Evolutionary conservation across 2,113 vertebrate species (phyloP).

Genomic region (Callionymus lyra): DNA sequence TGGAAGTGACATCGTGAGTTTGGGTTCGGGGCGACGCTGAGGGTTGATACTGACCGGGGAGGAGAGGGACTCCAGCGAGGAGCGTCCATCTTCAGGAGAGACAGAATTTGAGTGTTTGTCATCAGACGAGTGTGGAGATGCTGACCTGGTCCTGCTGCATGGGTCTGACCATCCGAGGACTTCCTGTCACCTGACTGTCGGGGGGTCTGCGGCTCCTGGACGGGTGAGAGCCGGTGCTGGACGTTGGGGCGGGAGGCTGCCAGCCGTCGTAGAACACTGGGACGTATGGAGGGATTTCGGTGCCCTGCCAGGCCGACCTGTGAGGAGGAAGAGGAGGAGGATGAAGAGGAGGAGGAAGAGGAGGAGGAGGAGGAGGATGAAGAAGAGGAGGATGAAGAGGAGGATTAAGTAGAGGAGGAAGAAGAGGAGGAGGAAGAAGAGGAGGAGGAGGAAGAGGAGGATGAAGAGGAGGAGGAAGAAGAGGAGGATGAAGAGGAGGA

Average conservation of each 20-base stretch:
- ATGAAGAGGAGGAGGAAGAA: neutral
- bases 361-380: neutral
- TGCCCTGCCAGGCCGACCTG: slow-evolving; percentile 61
- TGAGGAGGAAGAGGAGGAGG: slow-evolving; percentile 1
- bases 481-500: slow-evolving; percentile 1
- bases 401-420: neutral
- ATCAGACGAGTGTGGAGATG: too few relatives aligned
- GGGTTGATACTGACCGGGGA: too few relatives aligned
- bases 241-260: slow-evolving; percentile 47
- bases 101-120: too few relatives aligned
- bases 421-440: neutral
- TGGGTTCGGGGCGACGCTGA: too few relatives aligned
- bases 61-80: too few relatives aligned
- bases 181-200: neutral
- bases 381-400: neutral
- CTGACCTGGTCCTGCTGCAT: neutral
- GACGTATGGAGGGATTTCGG: slow-evolving; percentile 53
- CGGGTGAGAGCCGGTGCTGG: neutral
- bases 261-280: slow-evolving; percentile 77
- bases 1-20: slow-evolving; percentile 15
- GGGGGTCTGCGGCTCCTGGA: slow-evolving; percentile 40
- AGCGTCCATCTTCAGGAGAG: too few relatives aligned
- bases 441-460: neutral
- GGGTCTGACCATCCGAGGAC: neutral
- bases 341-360: neutral